These are phyloP conservation scores for Yponomeuta plumbellus DNA, from an alignment of 2,888 invertebrate species.

Conservation along the genomic window DNA sequence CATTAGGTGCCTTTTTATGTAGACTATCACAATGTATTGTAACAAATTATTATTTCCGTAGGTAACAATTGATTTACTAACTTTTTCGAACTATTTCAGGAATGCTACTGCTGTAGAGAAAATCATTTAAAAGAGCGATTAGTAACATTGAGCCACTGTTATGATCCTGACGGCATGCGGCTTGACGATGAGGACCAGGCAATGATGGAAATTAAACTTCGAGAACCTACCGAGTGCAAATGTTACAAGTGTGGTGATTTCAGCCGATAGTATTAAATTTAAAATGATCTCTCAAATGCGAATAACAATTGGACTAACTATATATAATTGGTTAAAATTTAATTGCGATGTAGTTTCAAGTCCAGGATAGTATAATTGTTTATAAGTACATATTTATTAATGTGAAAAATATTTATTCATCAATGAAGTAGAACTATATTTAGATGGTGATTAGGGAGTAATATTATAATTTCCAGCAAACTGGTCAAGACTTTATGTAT, in stretches of 20 bases:
- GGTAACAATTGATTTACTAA: no score
- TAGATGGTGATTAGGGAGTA: no score
- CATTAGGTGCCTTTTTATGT: no score
- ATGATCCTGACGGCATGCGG: conserved; percentile 89
- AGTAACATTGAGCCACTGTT: conserved; percentile 89
- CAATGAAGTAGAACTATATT: no score
- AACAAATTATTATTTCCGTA: no score
- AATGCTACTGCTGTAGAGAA: conserved; percentile 95
- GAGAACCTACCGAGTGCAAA: conserved; percentile 92
- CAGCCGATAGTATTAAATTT: conserved; percentile 75
- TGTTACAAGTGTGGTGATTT: conserved; percentile 94
- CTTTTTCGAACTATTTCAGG: conserved; percentile 68
- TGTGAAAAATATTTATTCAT: no score
- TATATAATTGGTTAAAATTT: neutral
- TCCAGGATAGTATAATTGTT: no score
- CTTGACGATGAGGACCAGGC: conserved; percentile 82
- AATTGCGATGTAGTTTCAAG: no score
- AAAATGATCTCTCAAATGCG: neutral
- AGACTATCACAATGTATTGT: no score
- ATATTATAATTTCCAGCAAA: neutral
- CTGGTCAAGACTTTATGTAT: neutral
- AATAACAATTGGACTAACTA: neutral
- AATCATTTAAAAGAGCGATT: conserved; percentile 88
- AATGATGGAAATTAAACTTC: conserved; percentile 87
- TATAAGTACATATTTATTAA: no score